Conservation (phyloP, 1,140 invertebrate genomes). For the Adoxophyes honmai region DNA sequence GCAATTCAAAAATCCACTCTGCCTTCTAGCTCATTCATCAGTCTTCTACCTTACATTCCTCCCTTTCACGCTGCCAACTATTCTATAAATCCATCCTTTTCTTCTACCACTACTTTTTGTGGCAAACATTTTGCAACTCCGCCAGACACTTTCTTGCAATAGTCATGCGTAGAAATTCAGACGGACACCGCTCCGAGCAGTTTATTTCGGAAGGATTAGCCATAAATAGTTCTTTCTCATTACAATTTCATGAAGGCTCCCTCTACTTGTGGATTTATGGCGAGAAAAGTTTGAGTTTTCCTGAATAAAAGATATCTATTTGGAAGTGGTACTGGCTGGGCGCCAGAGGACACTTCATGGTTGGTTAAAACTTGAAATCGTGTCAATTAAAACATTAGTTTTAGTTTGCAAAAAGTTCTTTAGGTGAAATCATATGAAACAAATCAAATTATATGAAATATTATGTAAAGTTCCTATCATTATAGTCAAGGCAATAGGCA, state of each 20-base stretch:
- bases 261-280: slow-evolving; percentile 66
- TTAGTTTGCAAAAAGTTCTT: too few species aligned
- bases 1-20: slow-evolving; percentile 69
- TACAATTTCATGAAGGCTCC: slow-evolving; percentile 70
- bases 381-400: slow-evolving; percentile 14
- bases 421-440: too few species aligned
- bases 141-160: slow-evolving; percentile 51
- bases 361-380: slow-evolving; percentile 35
- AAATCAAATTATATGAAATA: too few species aligned
- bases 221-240: slow-evolving; percentile 73
- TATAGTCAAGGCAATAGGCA: too few species aligned
- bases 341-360: slow-evolving; percentile 48
- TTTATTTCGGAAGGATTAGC: slow-evolving; percentile 72
- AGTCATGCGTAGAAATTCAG: slow-evolving; percentile 52
- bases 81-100: slow-evolving; percentile 37
- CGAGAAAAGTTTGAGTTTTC: slow-evolving; percentile 68
- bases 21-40: slow-evolving; percentile 50
- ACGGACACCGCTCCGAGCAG: slow-evolving; percentile 50
- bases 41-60: slow-evolving; percentile 30
- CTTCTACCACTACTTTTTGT: slow-evolving; percentile 45
- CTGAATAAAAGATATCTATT: slow-evolving; percentile 74
- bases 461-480: too few species aligned
- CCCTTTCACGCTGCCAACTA: slow-evolving; percentile 33
- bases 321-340: slow-evolving; percentile 57
- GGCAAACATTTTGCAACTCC: slow-evolving; percentile 37